These are phyloP conservation scores for Amitus sp. DNA, from an alignment of 2,888 invertebrate species.

Conservation along the genomic window DNA sequence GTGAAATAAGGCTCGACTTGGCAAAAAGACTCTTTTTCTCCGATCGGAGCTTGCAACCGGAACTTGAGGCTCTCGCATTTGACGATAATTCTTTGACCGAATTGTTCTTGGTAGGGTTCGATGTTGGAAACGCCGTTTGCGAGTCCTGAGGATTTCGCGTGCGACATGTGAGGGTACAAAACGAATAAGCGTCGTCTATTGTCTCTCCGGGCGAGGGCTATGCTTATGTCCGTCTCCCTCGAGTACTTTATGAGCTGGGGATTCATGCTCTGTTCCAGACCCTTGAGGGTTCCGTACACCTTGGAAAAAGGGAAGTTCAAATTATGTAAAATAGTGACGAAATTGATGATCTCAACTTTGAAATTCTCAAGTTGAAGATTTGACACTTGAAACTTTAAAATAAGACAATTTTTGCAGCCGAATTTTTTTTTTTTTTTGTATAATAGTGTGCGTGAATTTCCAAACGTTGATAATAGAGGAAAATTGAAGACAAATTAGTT, in stretches of 20 bases:
- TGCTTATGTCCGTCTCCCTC: conserved; percentile 88
- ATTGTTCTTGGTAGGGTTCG: conserved; percentile 83
- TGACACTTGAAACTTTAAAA: not conserved
- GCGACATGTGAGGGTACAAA: conserved; percentile 73
- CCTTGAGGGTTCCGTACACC: conserved; percentile 85
- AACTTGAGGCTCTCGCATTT: conserved; percentile 86
- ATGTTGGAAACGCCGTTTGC: conserved; percentile 68
- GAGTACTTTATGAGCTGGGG: conserved; percentile 91
- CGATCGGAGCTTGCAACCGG: conserved; percentile 83
- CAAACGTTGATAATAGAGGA: no score
- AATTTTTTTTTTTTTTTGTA: no score
- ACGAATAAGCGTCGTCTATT: conserved; percentile 82
- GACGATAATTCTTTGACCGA: conserved; percentile 85
- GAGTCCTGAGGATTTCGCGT: conserved; percentile 62
- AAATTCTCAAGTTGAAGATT: no score
- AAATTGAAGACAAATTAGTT: no score
- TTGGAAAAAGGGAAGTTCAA: conserved; percentile 20
- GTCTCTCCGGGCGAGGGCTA: conserved; percentile 83
- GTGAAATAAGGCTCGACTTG: conserved; percentile 96
- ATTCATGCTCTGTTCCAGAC: conserved; percentile 91
- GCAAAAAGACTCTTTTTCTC: conserved; percentile 79
- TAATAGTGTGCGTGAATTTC: no score
- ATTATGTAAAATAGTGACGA: no score
- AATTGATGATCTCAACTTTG: no score
- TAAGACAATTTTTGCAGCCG: not conserved